Conservation (phyloP, 2,113 vertebrate genomes). For the Herpailurus yagouaroundi region DNA sequence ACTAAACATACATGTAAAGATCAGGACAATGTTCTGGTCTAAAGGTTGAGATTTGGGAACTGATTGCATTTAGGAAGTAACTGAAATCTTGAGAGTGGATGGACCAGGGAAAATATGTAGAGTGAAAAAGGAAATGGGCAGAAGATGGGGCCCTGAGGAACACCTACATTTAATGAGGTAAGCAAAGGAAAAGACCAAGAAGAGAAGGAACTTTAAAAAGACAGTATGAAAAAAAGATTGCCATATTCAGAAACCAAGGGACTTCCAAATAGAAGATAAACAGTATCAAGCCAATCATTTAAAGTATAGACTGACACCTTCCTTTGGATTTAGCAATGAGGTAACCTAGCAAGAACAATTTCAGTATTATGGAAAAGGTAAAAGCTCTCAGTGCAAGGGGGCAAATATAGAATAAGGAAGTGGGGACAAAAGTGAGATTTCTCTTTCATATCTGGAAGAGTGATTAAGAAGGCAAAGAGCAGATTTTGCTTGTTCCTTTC, state of each 20-base stretch:
- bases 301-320: not conserved
- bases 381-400: not conserved
- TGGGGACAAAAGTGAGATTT: not conserved
- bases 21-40: not conserved
- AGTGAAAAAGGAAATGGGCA: not conserved
- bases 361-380: not conserved
- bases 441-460: not conserved
- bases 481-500: not conserved
- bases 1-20: not conserved
- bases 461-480: not conserved
- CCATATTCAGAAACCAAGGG: not conserved
- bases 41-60: not conserved
- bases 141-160: not conserved
- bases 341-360: not conserved
- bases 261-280: not conserved
- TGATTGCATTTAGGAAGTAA: not conserved
- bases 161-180: conserved; percentile 2
- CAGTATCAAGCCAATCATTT: not conserved
- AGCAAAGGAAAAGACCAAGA: not conserved
- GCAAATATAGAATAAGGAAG: not conserved
- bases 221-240: not conserved
- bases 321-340: conserved; percentile 7
- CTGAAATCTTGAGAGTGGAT: conserved; percentile 8
- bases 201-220: not conserved
- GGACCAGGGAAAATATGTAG: not conserved